Evolutionary conservation across 2,888 invertebrate species (phyloP).

Genomic region (Amphiduros pacificus): DNA sequence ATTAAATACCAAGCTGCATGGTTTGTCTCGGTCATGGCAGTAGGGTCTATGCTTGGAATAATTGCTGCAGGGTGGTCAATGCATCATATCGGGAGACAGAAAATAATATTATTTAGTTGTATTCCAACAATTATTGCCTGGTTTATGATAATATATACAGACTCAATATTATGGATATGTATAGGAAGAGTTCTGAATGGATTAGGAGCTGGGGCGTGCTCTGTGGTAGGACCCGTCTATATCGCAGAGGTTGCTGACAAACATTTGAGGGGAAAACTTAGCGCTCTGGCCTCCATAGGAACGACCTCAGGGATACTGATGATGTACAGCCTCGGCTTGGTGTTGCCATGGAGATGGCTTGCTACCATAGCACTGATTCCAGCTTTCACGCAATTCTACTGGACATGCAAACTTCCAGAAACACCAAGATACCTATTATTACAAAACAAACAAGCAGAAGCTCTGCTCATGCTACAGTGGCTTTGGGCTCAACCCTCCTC

Average conservation of each 20-base stretch:
- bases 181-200: conserved; percentile 83
- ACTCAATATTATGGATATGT: conserved; percentile 63
- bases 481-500: too few species aligned
- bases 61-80: conserved; percentile 72
- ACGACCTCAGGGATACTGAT: conserved; percentile 74
- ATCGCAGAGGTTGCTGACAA: conserved; percentile 90
- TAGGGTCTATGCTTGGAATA: conserved; percentile 69
- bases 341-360: conserved; percentile 77
- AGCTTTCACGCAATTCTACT: conserved; percentile 76
- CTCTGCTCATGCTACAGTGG: not conserved
- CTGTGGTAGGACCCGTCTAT: conserved; percentile 86
- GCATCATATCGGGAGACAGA: conserved; percentile 70
- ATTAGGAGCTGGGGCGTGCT: conserved; percentile 73
- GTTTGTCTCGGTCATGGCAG: conserved; percentile 53
- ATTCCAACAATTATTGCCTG: conserved; percentile 77
- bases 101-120: conserved; percentile 64
- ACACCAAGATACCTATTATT: conserved; percentile 76
- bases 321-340: conserved; percentile 76
- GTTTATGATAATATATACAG: conserved; percentile 74
- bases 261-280: conserved; percentile 86
- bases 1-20: conserved; percentile 57
- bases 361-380: conserved; percentile 77
- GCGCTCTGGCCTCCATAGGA: conserved; percentile 85
- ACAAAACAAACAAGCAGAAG: not conserved
- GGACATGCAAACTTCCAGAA: conserved; percentile 81